These are phyloP conservation scores for Achroia grisella DNA, from an alignment of 1,140 invertebrate genomes.

Conservation along the genomic window DNA sequence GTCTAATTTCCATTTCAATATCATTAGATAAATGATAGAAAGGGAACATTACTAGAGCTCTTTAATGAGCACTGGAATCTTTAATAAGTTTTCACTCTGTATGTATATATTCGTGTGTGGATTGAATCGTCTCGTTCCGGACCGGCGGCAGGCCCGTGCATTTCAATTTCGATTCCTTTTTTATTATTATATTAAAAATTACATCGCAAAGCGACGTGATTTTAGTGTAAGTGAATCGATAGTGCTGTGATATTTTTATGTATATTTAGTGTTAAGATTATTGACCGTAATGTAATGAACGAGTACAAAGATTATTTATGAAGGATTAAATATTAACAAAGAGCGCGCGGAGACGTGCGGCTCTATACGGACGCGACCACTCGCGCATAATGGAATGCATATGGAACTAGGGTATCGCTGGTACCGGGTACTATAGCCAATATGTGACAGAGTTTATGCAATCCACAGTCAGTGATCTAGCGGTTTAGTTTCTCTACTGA, in stretches of 20 bases:
- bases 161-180: conserved; percentile 65
- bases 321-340: conserved; percentile 9
- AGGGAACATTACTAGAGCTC: too few species aligned
- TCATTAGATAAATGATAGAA: too few species aligned
- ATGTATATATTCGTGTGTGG: too few species aligned
- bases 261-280: conserved; percentile 66
- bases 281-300: conserved; percentile 49
- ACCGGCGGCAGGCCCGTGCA: conserved; percentile 37
- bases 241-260: conserved; percentile 73
- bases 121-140: too few species aligned
- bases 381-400: conserved; percentile 9
- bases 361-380: not conserved
- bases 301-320: conserved; percentile 60
- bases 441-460: too few species aligned
- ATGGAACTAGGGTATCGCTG: not conserved
- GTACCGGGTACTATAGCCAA: not conserved
- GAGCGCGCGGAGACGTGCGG: not conserved
- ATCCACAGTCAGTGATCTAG: too few species aligned
- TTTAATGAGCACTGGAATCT: too few species aligned
- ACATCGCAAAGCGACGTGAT: conserved; percentile 52
- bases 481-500: too few species aligned
- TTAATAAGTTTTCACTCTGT: too few species aligned
- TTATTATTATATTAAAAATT: conserved; percentile 43
- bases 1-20: too few species aligned
- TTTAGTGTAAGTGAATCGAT: conserved; percentile 70